A percentile compares a stretch with the other conserved stretches of the same genome.
phyloP scores from a whole-genome alignment of 53 echinoderm and acorn worm species.

The Holothuria scabra region DNA sequence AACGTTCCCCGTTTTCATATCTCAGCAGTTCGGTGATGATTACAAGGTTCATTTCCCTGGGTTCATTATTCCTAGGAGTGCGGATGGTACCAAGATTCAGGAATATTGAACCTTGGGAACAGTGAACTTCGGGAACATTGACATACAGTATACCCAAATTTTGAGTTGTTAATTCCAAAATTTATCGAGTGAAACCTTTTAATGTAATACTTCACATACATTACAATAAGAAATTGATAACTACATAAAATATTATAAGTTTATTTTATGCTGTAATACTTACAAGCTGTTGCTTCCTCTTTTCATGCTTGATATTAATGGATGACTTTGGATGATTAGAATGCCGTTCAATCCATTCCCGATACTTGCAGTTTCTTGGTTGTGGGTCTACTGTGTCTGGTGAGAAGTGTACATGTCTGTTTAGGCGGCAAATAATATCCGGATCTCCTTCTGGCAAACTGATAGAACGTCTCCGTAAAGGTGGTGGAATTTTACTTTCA shows the following conservation, averaged over 20 bases:
- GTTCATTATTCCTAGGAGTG: too few species aligned
- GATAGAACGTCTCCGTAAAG: conserved; percentile 48
- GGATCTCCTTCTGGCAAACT: conserved; percentile 57
- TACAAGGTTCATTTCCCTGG: too few species aligned
- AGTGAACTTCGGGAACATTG: too few species aligned
- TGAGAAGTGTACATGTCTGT: conserved; percentile 78
- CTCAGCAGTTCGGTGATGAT: too few species aligned
- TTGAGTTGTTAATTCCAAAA: too few species aligned
- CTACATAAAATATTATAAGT: background rate
- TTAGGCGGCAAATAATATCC: conserved; percentile 20
- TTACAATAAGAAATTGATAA: too few species aligned
- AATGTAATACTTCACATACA: too few species aligned
- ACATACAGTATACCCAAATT: too few species aligned
- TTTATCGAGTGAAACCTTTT: too few species aligned
- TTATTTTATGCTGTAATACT: background rate
- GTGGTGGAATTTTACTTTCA: background rate
- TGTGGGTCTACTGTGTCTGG: conserved; percentile 87
- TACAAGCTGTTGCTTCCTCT: conserved; percentile 91
- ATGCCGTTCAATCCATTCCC: conserved; percentile 84
- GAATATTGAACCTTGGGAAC: too few species aligned
- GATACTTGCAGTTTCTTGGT: conserved; percentile 70
- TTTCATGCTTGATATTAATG: conserved; percentile 85
- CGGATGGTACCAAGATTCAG: too few species aligned
- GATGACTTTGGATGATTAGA: conserved; percentile 45
- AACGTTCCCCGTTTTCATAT: too few species aligned